These are phyloP conservation scores for Chelonoidis abingdonii DNA, from an alignment of 2,113 vertebrate species.

Conservation along the genomic window DNA sequence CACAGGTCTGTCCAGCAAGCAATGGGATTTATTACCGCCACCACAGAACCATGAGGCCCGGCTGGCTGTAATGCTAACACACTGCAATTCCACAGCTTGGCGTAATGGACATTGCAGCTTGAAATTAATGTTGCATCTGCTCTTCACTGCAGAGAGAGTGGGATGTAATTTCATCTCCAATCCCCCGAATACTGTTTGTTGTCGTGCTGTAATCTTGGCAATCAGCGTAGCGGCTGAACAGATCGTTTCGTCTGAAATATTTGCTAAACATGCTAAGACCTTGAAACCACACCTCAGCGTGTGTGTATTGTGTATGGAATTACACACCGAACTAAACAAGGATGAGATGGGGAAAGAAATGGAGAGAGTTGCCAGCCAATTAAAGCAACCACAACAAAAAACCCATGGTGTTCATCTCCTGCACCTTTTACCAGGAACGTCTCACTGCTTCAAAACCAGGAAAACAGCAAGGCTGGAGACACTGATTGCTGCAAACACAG, in stretches of 20 bases:
- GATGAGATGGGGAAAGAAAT: constrained; percentile 30
- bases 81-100: constrained; percentile 5
- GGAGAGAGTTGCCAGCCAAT: constrained; percentile 45
- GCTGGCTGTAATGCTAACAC: constrained; percentile 27
- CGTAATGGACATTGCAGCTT: constrained; percentile 57
- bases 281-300: constrained; percentile 81
- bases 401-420: background rate
- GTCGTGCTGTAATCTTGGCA: constrained; percentile 81
- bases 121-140: constrained; percentile 76
- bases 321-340: constrained; percentile 50
- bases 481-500: background rate
- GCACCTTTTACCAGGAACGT: constrained; percentile 18
- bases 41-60: background rate
- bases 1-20: background rate
- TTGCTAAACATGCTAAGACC: constrained; percentile 83
- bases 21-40: background rate
- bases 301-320: constrained; percentile 48
- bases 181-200: constrained; percentile 80
- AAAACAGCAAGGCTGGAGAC: constrained; percentile 42
- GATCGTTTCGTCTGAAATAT: constrained; percentile 81
- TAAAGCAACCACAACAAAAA: constrained; percentile 45
- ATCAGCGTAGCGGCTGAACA: constrained; percentile 81
- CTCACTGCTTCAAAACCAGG: constrained; percentile 38
- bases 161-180: constrained; percentile 75
- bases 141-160: constrained; percentile 74